Evolutionary conservation across 2,113 vertebrate species (phyloP).

Genomic region (Anser cygnoides): DNA sequence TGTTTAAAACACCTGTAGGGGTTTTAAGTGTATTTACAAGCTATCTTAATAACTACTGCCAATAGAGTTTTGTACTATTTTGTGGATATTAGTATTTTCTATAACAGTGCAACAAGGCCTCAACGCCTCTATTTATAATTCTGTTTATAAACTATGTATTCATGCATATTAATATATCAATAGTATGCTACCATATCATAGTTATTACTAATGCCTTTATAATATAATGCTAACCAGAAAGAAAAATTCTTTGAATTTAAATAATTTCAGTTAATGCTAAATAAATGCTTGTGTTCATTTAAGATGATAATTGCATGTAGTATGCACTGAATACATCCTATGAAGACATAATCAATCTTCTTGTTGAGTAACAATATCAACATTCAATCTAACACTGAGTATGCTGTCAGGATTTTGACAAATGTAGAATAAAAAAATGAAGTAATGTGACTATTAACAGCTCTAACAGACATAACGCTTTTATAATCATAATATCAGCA

Average conservation of each 20-base stretch:
- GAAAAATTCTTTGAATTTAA: background rate
- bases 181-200: background rate
- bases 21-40: background rate
- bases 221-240: constrained; percentile 4
- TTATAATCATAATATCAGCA: constrained; percentile 56
- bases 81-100: background rate
- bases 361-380: constrained; percentile 53
- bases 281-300: constrained; percentile 41
- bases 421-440: constrained; percentile 7
- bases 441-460: constrained; percentile 26
- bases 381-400: constrained; percentile 3
- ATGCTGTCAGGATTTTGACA: constrained; percentile 36
- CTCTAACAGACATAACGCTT: constrained; percentile 24
- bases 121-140: background rate
- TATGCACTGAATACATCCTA: background rate
- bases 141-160: background rate
- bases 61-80: background rate
- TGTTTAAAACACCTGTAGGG: background rate
- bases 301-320: constrained; percentile 29
- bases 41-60: background rate
- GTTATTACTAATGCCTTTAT: background rate
- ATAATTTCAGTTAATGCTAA: constrained; percentile 19
- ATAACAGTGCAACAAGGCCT: background rate
- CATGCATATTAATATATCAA: background rate
- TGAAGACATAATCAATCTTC: constrained; percentile 54